These are phyloP conservation scores for Dicaeum eximium DNA, from an alignment of 2,113 vertebrate genomes.

Conservation along the genomic window DNA sequence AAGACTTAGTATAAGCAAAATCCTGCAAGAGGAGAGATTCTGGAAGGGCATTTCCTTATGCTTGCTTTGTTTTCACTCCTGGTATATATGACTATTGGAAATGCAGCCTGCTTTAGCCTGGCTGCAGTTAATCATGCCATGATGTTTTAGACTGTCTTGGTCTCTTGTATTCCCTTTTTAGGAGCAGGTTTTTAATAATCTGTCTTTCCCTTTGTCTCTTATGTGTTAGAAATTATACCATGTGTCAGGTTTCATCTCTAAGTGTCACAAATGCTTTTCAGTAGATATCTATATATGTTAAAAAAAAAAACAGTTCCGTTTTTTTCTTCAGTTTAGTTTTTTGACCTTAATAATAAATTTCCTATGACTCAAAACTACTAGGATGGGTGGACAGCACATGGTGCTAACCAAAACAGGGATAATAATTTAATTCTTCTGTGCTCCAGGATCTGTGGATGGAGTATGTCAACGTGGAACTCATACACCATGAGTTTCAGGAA, in stretches of 20 bases:
- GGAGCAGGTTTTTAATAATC: background rate
- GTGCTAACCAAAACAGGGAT: background rate
- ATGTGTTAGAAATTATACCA: rapidly evolving
- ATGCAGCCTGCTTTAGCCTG: background rate
- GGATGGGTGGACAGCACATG: background rate
- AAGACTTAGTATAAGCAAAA: background rate
- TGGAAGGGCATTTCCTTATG: background rate
- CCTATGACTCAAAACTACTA: background rate
- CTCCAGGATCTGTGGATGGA: conserved; percentile 91
- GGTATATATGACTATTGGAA: background rate
- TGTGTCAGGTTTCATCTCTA: background rate
- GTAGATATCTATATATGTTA: background rate
- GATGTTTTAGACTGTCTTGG: background rate
- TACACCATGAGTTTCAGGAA: conserved; percentile 85
- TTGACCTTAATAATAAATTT: background rate
- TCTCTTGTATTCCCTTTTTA: background rate
- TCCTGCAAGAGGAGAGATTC: background rate
- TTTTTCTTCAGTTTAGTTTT: background rate
- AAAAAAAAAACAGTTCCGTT: background rate
- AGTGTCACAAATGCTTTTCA: background rate
- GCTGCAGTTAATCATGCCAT: background rate
- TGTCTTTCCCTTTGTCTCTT: background rate
- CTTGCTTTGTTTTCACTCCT: background rate
- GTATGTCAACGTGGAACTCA: conserved; percentile 86
- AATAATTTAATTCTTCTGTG: background rate